These are phyloP conservation scores for Troglohyphantes excavatus DNA, from an alignment of 2,888 invertebrate genomes.

Conservation along the genomic window DNA sequence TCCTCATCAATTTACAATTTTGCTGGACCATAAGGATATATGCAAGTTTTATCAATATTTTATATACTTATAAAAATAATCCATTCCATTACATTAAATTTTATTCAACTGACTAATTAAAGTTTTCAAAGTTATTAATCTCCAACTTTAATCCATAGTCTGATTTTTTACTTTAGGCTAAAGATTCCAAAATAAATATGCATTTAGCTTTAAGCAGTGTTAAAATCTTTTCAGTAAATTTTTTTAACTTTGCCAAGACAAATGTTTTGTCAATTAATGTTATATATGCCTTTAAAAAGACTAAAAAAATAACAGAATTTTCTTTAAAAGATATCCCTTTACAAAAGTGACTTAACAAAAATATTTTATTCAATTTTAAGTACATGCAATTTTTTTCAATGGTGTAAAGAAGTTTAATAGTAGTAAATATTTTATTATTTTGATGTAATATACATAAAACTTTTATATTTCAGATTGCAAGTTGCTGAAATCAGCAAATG, in stretches of 20 bases:
- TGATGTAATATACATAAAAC: background rate
- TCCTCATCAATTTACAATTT: conserved; percentile 12
- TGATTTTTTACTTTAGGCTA: too few relatives aligned
- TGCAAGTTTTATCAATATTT: background rate
- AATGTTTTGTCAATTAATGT: too few relatives aligned
- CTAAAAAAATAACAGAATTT: too few relatives aligned
- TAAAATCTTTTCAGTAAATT: too few relatives aligned
- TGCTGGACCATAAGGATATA: background rate
- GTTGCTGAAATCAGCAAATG: background rate
- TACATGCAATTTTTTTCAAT: background rate
- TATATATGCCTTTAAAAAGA: too few relatives aligned
- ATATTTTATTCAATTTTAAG: background rate
- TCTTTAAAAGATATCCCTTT: background rate
- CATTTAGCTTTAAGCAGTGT: too few relatives aligned
- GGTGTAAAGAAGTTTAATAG: background rate
- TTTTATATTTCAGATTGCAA: conserved; percentile 25
- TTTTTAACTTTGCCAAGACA: too few relatives aligned
- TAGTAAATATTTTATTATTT: background rate
- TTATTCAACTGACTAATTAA: too few relatives aligned
- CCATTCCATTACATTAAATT: background rate
- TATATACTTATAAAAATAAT: background rate
- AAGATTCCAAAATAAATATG: too few relatives aligned
- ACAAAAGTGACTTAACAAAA: background rate
- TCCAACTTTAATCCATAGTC: too few relatives aligned
- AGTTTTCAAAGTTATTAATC: too few relatives aligned